A percentile compares a stretch with the other conserved stretches of the same genome.
Evolutionary conservation across 2,797 vertebrate genomes (phyloP).

Genomic region (Leuciscus waleckii): DNA sequence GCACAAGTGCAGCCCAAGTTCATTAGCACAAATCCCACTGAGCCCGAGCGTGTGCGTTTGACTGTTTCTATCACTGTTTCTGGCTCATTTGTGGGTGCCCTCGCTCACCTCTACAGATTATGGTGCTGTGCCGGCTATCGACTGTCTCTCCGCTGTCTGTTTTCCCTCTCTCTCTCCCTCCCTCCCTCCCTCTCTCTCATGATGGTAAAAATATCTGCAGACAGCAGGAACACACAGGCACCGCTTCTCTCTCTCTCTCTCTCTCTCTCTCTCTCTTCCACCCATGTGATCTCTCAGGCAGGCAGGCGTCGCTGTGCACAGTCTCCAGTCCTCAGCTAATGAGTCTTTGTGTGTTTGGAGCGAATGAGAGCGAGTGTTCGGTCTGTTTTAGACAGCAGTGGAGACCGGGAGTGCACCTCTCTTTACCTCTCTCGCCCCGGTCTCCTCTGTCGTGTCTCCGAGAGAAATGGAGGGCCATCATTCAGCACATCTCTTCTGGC

Average conservation of each 20-base stretch:
- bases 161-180: slow-evolving; percentile 64
- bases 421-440: slow-evolving; percentile 59
- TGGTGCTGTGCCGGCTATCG: slow-evolving; percentile 71
- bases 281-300: slow-evolving; percentile 87
- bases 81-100: slow-evolving; percentile 51
- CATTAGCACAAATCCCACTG: slow-evolving; percentile 48
- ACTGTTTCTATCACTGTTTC: slow-evolving; percentile 44
- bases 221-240: slow-evolving; percentile 80
- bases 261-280: slow-evolving; percentile 68
- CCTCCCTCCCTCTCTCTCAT: slow-evolving; percentile 67
- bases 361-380: slow-evolving; percentile 46
- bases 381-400: slow-evolving; percentile 83
- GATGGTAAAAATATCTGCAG: slow-evolving; percentile 87
- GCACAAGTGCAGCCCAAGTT: slow-evolving; percentile 34
- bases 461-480: slow-evolving; percentile 63
- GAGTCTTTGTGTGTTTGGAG: slow-evolving; percentile 93
- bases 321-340: slow-evolving; percentile 93
- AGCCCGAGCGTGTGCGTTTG: slow-evolving; percentile 27
- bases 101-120: slow-evolving; percentile 59
- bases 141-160: slow-evolving; percentile 76
- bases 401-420: slow-evolving; percentile 78
- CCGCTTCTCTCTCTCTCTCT: slow-evolving; percentile 50
- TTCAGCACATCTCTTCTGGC: slow-evolving; percentile 72
- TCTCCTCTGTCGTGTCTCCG: slow-evolving; percentile 1
- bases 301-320: slow-evolving; percentile 78